Base-by-base conservation (phyloP, 2,797 vertebrate genomes). In the Clarias platycephalus region DNA sequence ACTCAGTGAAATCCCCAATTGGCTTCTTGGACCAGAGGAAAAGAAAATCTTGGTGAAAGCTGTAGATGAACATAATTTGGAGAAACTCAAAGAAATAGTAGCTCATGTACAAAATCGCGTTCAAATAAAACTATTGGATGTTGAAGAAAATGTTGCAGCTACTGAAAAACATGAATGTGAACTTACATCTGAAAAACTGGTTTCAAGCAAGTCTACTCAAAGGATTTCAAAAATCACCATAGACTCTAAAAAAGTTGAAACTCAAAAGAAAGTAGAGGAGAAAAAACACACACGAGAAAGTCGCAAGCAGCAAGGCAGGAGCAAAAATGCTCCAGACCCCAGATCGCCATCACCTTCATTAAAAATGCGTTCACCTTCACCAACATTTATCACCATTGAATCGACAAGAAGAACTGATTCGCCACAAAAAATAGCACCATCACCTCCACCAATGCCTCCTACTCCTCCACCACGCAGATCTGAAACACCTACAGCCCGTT, bases 311-410 rank as follows among this genome's bases (percentile, higher is more conserved):
- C 93, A 95, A 31, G 85, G 53, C 66, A 91, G 80, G 87, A 91
- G 91, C 78, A 83, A 82, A 81, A 96, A 92, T 85, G 81, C 89
- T 1, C 72, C 91, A 0, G 93, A 95, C 37, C 88, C 90, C n/a
- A 94, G 91, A 84, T 84, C 90, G 55, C 92, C 93, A 7, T 95
- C 95, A 9, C 95, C 95, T 0, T 93, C 89, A 20, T 90, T 96
- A 67, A 95, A 93, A 89, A 95, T 93, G 90, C 93, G 94, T 2
- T 93, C 96, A 0, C 95, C 95, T 0, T 98, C 97, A 0, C 97
- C 97, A 16, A 96, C 95, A 1, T 97, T 95, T 70, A 97, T 98
- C 88, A 97, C 95, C 58, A 97, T 97, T 4, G 96, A 97, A 83
- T 97, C 97, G 37, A 96, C 92, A 0, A 92, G 94, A 40, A 90